phyloP scores from a whole-genome alignment of 2,888 invertebrate genomes.

The Eledone cirrhosa region DNA sequence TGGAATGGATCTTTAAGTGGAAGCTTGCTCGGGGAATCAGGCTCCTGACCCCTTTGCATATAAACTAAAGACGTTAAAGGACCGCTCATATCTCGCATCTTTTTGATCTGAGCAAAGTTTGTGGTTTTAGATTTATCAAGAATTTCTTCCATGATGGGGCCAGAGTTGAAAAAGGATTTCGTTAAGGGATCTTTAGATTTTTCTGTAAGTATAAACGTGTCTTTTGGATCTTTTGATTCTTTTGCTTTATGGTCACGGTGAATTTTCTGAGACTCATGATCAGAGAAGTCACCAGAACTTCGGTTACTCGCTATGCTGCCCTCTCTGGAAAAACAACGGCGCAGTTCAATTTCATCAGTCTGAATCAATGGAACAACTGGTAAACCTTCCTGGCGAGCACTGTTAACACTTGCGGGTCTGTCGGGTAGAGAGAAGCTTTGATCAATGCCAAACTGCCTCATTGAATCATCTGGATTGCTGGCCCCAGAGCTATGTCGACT shows the following conservation, averaged over 20 bases:
- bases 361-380: constrained; percentile 52
- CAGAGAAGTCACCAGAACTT: constrained; percentile 61
- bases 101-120: constrained; percentile 80
- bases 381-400: constrained; percentile 59
- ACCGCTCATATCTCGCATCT: constrained; percentile 67
- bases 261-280: constrained; percentile 63
- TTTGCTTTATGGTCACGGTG: constrained; percentile 58
- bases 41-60: constrained; percentile 69
- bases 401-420: constrained; percentile 48
- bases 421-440: constrained; percentile 55
- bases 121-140: constrained; percentile 64
- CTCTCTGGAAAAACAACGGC: constrained; percentile 46
- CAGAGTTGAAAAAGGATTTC: constrained; percentile 33
- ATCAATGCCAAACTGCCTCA: neutral
- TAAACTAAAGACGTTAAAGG: constrained; percentile 65
- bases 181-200: constrained; percentile 17
- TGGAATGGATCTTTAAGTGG: constrained; percentile 44
- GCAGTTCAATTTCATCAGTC: constrained; percentile 35
- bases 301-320: constrained; percentile 56
- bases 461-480: neutral
- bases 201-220: constrained; percentile 1
- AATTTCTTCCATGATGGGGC: constrained; percentile 27
- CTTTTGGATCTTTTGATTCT: constrained; percentile 39
- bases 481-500: constrained; percentile 17
- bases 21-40: constrained; percentile 37